Conservation (phyloP, 2,113 vertebrate genomes). For the Pelecanoides urinatrix region DNA sequence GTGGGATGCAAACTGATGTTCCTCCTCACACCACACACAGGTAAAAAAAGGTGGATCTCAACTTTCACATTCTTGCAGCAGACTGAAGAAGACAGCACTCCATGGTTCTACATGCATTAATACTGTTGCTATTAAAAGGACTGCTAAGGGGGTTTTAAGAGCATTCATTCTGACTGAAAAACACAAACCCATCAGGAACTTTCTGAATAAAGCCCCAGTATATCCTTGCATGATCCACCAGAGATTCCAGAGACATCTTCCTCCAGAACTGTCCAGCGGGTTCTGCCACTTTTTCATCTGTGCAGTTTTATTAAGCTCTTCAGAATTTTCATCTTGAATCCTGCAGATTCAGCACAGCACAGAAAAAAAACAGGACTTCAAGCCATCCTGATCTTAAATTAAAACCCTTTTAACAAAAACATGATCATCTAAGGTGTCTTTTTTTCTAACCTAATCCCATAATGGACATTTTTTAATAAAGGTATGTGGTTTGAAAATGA, state of each 20-base stretch:
- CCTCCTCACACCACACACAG: neutral
- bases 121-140: neutral
- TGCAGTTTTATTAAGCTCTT: neutral
- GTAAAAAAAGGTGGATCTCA: neutral
- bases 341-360: neutral
- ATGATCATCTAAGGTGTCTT: neutral
- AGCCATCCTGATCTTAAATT: neutral
- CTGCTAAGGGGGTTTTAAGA: neutral
- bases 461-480: neutral
- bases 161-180: neutral
- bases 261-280: neutral
- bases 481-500: neutral
- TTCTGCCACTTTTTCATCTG: neutral
- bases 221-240: neutral
- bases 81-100: neutral
- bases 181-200: neutral
- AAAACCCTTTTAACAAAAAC: neutral
- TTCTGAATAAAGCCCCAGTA: neutral
- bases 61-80: neutral
- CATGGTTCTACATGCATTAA: neutral
- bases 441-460: neutral
- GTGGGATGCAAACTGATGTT: neutral
- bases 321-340: neutral
- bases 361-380: neutral
- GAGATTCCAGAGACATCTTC: neutral